Conservation (phyloP, 2,888 invertebrate species). For the Cacoxenus indagator region DNA sequence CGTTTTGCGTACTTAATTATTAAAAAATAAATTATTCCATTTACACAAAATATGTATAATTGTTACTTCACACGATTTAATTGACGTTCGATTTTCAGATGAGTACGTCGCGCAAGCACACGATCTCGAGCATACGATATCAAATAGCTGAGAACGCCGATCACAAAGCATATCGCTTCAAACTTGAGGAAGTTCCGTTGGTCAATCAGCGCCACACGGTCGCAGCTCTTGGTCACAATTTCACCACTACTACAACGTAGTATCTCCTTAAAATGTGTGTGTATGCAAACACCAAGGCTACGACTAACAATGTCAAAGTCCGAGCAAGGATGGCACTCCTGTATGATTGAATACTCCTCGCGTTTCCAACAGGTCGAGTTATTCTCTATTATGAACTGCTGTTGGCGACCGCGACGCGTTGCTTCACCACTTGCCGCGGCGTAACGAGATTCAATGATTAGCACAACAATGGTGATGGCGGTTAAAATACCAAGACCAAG, state of each 20-base stretch:
- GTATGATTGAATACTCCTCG: slow-evolving; percentile 78
- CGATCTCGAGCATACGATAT: slow-evolving; percentile 65
- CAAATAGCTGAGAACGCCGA: slow-evolving; percentile 61
- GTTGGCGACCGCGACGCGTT: slow-evolving; percentile 44
- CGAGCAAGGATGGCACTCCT: slow-evolving; percentile 89
- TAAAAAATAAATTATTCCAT: slow-evolving; percentile 53
- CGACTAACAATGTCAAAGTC: slow-evolving; percentile 87
- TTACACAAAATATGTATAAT: slow-evolving; percentile 42
- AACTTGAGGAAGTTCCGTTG: slow-evolving; percentile 78
- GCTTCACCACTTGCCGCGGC: slow-evolving; percentile 51
- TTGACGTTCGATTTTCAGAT: slow-evolving; percentile 64
- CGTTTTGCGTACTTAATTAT: slow-evolving; percentile 30
- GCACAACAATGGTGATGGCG: slow-evolving; percentile 83
- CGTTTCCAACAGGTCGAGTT: slow-evolving; percentile 84
- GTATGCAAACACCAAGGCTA: slow-evolving; percentile 85
- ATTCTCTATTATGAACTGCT: slow-evolving; percentile 79
- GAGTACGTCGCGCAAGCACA: slow-evolving; percentile 58
- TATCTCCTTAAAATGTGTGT: slow-evolving; percentile 87
- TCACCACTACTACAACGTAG: slow-evolving; percentile 85
- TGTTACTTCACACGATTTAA: slow-evolving; percentile 61
- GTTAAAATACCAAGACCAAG: slow-evolving; percentile 82
- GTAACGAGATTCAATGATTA: slow-evolving; percentile 83
- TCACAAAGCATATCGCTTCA: slow-evolving; percentile 56
- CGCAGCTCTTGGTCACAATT: slow-evolving; percentile 87
- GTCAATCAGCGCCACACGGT: slow-evolving; percentile 86